A percentile compares a stretch with the other conserved stretches of the same genome.
Conservation (phyloP, 2,113 vertebrate genomes). For the Sturnus vulgaris region DNA sequence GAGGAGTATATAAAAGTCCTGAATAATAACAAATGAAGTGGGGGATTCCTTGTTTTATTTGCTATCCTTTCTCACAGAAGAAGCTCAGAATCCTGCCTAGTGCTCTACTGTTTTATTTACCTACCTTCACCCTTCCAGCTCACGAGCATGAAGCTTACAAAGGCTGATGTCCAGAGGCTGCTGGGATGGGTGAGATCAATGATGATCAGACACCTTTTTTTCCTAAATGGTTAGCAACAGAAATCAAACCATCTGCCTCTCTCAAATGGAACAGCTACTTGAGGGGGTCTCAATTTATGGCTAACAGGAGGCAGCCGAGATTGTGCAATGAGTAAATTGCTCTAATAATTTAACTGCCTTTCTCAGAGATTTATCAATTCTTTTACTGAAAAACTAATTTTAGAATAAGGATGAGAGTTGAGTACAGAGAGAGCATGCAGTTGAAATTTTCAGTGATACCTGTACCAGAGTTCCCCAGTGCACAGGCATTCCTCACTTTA, state of each 20-base stretch:
- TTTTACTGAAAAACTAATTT: slow-evolving; percentile 3
- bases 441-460: not conserved
- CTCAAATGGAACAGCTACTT: not conserved
- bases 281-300: not conserved
- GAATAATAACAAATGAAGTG: not conserved
- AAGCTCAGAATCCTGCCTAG: not conserved
- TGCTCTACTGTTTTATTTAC: not conserved
- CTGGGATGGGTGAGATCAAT: not conserved
- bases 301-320: not conserved
- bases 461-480: not conserved
- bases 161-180: not conserved
- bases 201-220: not conserved
- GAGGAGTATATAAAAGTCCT: not conserved
- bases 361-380: not conserved
- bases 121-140: not conserved
- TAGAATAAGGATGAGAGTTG: not conserved
- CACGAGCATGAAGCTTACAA: not conserved
- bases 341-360: not conserved
- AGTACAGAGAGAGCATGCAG: fast-evolving
- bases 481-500: not conserved
- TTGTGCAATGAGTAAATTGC: not conserved
- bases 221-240: not conserved
- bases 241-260: not conserved
- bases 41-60: not conserved
- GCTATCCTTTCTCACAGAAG: not conserved